These are phyloP conservation scores for Scolopax bukidnonensis DNA, from an alignment of 2,797 vertebrate genomes.

Conservation along the genomic window DNA sequence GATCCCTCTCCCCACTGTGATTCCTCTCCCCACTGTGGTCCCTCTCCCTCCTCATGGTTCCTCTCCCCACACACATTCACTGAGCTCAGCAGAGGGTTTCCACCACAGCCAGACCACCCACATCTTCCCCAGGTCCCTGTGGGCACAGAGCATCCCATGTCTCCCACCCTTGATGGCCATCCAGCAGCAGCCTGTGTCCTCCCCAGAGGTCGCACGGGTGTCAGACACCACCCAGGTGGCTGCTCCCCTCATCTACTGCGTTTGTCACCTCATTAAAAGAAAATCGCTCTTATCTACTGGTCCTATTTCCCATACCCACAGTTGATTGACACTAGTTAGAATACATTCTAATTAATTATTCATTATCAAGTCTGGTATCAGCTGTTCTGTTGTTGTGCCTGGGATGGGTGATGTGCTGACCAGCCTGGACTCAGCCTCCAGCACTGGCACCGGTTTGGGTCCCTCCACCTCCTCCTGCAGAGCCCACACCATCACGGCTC, in stretches of 20 bases:
- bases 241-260: neutral
- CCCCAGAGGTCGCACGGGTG: neutral
- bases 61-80: rapidly evolving
- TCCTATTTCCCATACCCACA: neutral
- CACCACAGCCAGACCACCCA: rapidly evolving
- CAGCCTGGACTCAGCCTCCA: neutral
- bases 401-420: neutral
- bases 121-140: rapidly evolving
- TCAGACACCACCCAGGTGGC: rapidly evolving
- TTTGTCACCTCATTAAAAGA: neutral
- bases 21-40: too few relatives aligned
- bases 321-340: conserved; percentile 33
- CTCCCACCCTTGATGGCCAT: rapidly evolving
- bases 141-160: rapidly evolving
- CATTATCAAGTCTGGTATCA: neutral
- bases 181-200: neutral
- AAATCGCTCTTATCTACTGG: neutral
- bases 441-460: rapidly evolving
- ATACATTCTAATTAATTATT: conserved; percentile 14
- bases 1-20: too few relatives aligned
- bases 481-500: rapidly evolving
- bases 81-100: neutral
- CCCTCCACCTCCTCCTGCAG: neutral
- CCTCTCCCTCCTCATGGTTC: neutral
- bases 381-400: neutral